Base-by-base conservation (phyloP, 2,113 vertebrate species). In the Oncorhynchus tshawytscha region DNA sequence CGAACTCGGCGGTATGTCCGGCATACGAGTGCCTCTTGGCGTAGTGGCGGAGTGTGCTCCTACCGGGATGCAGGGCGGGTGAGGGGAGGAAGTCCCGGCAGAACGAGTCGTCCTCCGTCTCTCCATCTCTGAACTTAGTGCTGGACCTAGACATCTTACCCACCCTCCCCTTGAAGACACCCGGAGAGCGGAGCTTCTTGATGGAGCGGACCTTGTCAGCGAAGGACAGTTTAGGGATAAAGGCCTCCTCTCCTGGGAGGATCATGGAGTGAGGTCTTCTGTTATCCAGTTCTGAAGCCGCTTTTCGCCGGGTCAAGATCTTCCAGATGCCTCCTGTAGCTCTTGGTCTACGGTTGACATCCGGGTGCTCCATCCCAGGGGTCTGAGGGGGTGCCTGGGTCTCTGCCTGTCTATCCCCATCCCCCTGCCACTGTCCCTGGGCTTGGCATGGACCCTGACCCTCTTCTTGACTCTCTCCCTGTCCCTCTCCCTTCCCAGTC, bases 181-280 rank as follows among this genome's bases (percentile, higher is more conserved):
- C 91, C 0, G 93, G 93, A 22, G 93, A 91, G 79, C 94, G 95
- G 5, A 95, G 89, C 82, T 94, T 96, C 81, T 95, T 98, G 62
- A 95, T 95, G 0, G 93, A 94, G 72, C 94, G 95, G 62, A 97
- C 93, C 78, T 91, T 94, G 84, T 98, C 95, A 67, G 94, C 93
- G 78, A 97, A 96, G 0, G 95, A 95, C 76, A 95, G 67, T 78
- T 96, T 97, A 8, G 91, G 93, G 77, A 95, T 94, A 31, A 92
- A 90, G 1, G 87, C 88, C 81, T 86, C 88, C 82, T 93, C 95
- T 76, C 94, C 94, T 0, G 95, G 91, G 74, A 97, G 89, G 76
- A 98, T 95, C 95, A 98, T 96, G 67, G 97, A 98, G 85, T 95
- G 95, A 5, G 96, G 96, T 39, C 95, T 87, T 51, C 91, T 93